Conservation (phyloP, 2,113 vertebrate genomes). For the Melozone crissalis region DNA sequence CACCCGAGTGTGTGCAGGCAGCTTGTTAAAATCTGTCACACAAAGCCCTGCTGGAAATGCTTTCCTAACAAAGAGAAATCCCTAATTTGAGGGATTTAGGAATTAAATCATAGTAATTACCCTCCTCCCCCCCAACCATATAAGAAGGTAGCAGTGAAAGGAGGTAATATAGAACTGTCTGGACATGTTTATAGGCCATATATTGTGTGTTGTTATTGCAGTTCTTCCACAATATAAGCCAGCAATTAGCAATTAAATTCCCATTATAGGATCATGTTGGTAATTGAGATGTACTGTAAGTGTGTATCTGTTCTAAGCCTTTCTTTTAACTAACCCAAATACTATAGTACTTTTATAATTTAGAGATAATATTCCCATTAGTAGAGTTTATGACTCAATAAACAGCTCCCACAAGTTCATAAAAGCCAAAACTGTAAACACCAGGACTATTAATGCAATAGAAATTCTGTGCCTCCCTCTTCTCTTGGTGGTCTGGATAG, state of each 20-base stretch:
- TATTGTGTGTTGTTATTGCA: slow-evolving; percentile 14
- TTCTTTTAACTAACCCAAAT: slow-evolving; percentile 71
- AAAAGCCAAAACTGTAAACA: slow-evolving; percentile 77
- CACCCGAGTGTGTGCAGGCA: not conserved
- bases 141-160: slow-evolving; percentile 32
- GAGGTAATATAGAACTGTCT: slow-evolving; percentile 12
- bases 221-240: slow-evolving; percentile 54
- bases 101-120: slow-evolving; percentile 3
- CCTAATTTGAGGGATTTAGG: not conserved
- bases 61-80: not conserved
- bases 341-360: slow-evolving; percentile 73
- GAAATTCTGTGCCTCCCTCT: slow-evolving; percentile 70
- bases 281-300: slow-evolving; percentile 73
- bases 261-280: slow-evolving; percentile 72
- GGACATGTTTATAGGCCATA: slow-evolving; percentile 36
- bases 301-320: slow-evolving; percentile 68
- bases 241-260: slow-evolving; percentile 75
- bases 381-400: slow-evolving; percentile 80
- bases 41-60: not conserved
- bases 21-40: not conserved
- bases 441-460: slow-evolving; percentile 70
- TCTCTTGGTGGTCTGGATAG: slow-evolving; percentile 75
- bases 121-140: not conserved
- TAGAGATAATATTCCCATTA: slow-evolving; percentile 80
- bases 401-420: slow-evolving; percentile 79